Evolutionary conservation across 2,797 vertebrate genomes (phyloP).

Genomic region (Sebastes minor): DNA sequence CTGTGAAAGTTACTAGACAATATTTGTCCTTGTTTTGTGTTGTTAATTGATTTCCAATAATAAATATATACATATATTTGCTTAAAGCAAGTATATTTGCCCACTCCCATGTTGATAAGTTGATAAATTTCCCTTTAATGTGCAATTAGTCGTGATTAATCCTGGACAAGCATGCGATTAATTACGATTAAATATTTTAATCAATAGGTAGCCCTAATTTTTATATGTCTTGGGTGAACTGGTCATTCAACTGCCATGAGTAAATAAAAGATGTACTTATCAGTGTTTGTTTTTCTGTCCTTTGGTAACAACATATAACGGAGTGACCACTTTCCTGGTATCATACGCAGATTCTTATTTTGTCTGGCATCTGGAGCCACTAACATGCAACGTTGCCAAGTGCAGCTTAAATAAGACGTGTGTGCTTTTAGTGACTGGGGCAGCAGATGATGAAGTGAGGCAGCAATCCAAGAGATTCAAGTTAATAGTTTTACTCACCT

Average conservation of each 20-base stretch:
- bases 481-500: slow-evolving; percentile 83
- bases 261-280: neutral
- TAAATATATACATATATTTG: too few relatives aligned
- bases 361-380: neutral
- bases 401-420: neutral
- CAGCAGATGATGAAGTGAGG: neutral
- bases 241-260: neutral
- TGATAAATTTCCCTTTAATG: too few relatives aligned
- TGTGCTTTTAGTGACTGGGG: neutral
- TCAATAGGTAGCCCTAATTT: too few relatives aligned
- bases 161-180: too few relatives aligned
- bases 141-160: too few relatives aligned
- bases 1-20: rapidly evolving
- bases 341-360: neutral
- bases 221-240: too few relatives aligned
- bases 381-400: neutral
- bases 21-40: too few relatives aligned
- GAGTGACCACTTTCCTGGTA: neutral
- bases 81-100: too few relatives aligned
- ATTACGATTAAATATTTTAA: too few relatives aligned
- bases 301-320: neutral
- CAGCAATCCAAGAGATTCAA: neutral
- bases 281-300: neutral
- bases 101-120: too few relatives aligned
- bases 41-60: too few relatives aligned